Base-by-base conservation (phyloP, 2,797 vertebrate species). In the Danio kyathit region DNA sequence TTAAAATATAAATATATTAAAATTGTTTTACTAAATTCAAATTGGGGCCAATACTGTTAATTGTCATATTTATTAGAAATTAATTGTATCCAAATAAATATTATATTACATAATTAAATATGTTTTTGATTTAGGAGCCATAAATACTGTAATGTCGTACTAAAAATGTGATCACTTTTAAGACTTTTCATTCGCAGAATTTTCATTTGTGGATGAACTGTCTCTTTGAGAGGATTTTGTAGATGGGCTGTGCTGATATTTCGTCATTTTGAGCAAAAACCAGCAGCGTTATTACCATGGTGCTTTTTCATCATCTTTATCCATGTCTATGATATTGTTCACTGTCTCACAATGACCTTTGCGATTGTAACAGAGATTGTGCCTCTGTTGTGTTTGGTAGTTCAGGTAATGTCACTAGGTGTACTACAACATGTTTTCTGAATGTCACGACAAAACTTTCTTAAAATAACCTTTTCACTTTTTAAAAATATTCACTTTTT, bases 311-410 rank as follows among this genome's bases (percentile, higher is more conserved):
- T 40, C 44, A 61, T 74, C 29, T 60, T 61, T 61, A 40, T 16
- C 21, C 10, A 14, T 65, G 29, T 43, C 38, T 65, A 5, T 44
- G 38, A 44, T n/a, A 76, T 41, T 19, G 9, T 76, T 54, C 63
- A 41, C 61, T 5, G 61, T 38, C 49, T 65, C 38, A 41, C 48
- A 12, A 19, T 76, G 74, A 76, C 74, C 60, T 76, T 76, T 76
- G 8, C 5, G 9, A 64, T 76, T 54, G 7, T 77, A 57, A 12
- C 43, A 10, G 41, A 46, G 41, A 46, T 66, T 17, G 9, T 56
- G 3, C 11, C 8, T 65, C 38, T 52, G 9, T 57, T 48, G 38
- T 43, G 41, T 57, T 41, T 19, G 40, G 11, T 17, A 40, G 48
- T 10, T 65, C 49, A 52, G 16, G 14, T 76, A 41, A 41, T 51